Base-by-base conservation (phyloP, 2,888 invertebrate genomes). In the Anorthoa munda region DNA sequence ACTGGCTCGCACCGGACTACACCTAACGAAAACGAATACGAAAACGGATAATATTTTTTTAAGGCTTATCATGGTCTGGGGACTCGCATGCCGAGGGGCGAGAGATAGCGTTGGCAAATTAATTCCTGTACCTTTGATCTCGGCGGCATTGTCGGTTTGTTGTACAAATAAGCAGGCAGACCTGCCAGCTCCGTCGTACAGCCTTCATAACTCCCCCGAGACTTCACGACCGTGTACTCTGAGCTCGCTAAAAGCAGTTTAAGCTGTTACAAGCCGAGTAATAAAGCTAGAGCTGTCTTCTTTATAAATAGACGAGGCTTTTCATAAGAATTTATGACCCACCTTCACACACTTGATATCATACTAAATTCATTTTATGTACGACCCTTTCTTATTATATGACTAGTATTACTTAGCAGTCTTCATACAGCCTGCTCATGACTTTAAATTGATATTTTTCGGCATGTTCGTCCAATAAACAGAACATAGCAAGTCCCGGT, bases 91-190 rank as follows among this genome's bases (percentile, higher is more conserved):
- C 79, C 71, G 81, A 81, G 85, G 86, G 86, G 87, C 83, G 90
- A 88, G 89, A 92, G 92, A 92, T 92, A 93, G 91, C 91, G 90
- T 92, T 93, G 89, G 90, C 91, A 94, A 94, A 95, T 95, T 94
- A 94, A 95, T 94, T 94, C 92, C 93, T 90, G 92, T 91, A 89
- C 89, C 93, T 95, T 95, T 95, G 95, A 95, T 94, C 93, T 94
- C 90, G 82, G 81, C 89, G 90, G 92, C 89, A 94, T 94, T 95
- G 94, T 94, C 90, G 92, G 92, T 92, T 91, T 91, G 92, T 91
- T 91, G 91, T 91, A 92, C 93, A 94, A 94, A 94, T 94, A 94
- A 92, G 89, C 90, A 90, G 77, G 85, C 87, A 78, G 87, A 76
- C 86, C 86, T 81, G 77, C 75, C 72, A 77, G 77, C 79, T 77